phyloP scores from a whole-genome alignment of 2,797 vertebrate genomes.

The Phataginus tricuspis region DNA sequence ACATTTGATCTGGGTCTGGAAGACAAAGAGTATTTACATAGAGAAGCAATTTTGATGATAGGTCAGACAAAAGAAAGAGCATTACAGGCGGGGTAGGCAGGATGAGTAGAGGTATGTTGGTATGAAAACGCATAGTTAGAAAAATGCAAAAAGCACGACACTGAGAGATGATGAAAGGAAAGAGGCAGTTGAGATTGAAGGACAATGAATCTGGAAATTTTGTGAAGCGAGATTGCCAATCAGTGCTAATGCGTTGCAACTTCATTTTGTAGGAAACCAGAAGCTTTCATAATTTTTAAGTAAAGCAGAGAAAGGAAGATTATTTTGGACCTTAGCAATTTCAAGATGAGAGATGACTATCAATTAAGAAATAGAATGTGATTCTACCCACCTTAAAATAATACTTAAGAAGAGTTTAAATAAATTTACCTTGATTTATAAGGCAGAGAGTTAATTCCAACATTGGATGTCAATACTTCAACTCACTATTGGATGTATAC shows the following conservation, averaged over 20 bases:
- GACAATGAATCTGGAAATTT: not conserved
- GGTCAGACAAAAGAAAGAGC: not conserved
- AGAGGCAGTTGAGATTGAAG: not conserved
- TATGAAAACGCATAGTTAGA: not conserved
- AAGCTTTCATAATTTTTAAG: not conserved
- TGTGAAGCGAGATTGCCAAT: not conserved
- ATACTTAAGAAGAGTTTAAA: not conserved
- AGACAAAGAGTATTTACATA: not conserved
- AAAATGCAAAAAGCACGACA: not conserved
- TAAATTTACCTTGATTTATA: not conserved
- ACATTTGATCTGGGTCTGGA: constrained; percentile 39
- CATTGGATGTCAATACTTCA: not conserved
- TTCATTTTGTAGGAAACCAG: constrained; percentile 17
- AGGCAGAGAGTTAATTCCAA: not conserved
- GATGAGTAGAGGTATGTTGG: not conserved
- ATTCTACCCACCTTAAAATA: constrained; percentile 9
- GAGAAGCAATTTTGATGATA: not conserved
- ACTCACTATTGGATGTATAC: constrained; percentile 11
- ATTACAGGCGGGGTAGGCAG: not conserved
- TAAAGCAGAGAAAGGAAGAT: not conserved
- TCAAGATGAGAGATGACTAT: constrained; percentile 1
- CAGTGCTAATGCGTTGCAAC: not conserved
- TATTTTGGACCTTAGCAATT: not conserved
- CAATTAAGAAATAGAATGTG: not conserved
- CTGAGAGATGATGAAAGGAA: not conserved